Evolutionary conservation across 1,140 invertebrate species (phyloP).

Genomic region (Globodera rostochiensis): DNA sequence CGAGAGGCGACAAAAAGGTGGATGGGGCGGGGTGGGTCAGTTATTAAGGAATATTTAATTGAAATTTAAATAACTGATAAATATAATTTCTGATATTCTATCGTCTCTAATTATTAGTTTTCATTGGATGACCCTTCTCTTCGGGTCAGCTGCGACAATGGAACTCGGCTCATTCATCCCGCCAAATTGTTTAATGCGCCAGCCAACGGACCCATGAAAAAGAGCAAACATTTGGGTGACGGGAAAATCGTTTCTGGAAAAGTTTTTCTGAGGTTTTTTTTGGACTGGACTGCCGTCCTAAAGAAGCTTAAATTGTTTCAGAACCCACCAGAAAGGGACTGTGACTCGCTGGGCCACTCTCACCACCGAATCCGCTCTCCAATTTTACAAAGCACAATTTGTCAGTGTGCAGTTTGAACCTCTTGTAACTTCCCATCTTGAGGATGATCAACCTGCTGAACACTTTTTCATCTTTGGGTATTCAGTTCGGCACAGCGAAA

Average conservation of each 20-base stretch:
- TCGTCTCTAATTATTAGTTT: not conserved
- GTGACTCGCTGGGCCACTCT: conserved; percentile 52
- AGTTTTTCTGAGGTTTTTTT: conserved; percentile 41
- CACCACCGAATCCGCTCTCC: conserved; percentile 31
- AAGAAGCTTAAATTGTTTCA: conserved; percentile 2
- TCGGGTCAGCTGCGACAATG: conserved; percentile 42
- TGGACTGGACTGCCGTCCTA: not conserved
- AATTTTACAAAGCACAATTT: conserved; percentile 58
- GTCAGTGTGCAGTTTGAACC: conserved; percentile 31
- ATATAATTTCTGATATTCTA: no score
- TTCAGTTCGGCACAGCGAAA: conserved; percentile 30
- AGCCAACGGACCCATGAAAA: conserved; percentile 40
- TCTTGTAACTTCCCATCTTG: conserved; percentile 11
- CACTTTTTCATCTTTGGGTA: conserved; percentile 48
- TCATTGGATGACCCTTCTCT: conserved; percentile 43
- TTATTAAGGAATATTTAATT: no score
- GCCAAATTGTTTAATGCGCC: conserved; percentile 41
- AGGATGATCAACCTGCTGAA: conserved; percentile 49
- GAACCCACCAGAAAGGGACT: conserved; percentile 34
- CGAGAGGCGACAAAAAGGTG: no score
- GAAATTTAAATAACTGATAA: no score
- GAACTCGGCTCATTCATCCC: conserved; percentile 14
- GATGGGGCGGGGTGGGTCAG: no score
- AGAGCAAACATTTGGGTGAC: conserved; percentile 12
- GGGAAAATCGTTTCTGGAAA: conserved; percentile 46